Evolutionary conservation across 2,113 vertebrate species (phyloP).

Genomic region (Hemibagrus wyckioides): DNA sequence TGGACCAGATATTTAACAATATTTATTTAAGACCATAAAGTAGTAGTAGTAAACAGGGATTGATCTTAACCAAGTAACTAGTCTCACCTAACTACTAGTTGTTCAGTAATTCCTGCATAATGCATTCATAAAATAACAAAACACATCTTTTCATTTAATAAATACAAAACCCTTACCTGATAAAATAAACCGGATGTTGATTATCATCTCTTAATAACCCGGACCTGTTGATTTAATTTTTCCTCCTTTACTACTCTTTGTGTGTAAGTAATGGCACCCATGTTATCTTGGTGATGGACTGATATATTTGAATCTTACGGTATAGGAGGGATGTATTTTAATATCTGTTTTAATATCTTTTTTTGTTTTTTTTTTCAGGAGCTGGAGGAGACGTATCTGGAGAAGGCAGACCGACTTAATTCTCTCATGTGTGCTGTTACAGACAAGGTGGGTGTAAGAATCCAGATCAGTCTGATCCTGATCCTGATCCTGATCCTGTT

Average conservation of each 20-base stretch:
- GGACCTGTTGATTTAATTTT: not conserved
- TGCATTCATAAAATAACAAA: not conserved
- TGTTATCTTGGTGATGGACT: not conserved
- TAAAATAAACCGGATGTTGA: not conserved
- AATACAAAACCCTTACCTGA: not conserved
- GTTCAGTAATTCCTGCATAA: not conserved
- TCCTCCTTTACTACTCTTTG: not conserved
- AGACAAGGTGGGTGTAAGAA: constrained; percentile 83
- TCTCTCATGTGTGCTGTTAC: constrained; percentile 76
- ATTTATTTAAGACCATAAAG: not conserved
- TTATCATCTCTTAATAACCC: not conserved
- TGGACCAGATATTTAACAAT: not conserved
- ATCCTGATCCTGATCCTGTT: not conserved
- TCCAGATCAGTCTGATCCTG: not conserved
- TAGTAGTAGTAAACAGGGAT: not conserved
- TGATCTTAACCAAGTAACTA: not conserved
- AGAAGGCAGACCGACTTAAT: constrained; percentile 79
- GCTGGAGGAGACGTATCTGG: constrained; percentile 80
- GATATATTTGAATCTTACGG: not conserved
- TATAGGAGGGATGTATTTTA: not conserved
- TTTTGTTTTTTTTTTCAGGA: constrained; percentile 68
- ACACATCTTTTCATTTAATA: not conserved
- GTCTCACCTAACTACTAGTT: not conserved
- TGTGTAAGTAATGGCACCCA: not conserved
- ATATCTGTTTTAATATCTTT: not conserved